These are phyloP conservation scores for Junco hyemalis DNA, from an alignment of 2,113 vertebrate genomes.

Conservation along the genomic window DNA sequence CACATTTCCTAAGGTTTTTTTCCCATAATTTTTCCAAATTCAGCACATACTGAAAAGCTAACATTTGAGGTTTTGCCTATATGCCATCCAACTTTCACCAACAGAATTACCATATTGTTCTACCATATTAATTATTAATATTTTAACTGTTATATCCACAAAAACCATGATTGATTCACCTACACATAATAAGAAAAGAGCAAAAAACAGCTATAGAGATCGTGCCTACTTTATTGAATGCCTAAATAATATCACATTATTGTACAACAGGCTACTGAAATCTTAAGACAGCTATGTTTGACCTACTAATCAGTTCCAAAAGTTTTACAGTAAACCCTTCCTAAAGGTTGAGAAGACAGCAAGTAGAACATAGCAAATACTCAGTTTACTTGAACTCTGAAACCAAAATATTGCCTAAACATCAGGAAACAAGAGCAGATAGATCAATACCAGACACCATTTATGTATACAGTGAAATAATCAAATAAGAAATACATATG, in stretches of 20 bases:
- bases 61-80: background rate
- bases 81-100: background rate
- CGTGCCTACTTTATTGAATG: background rate
- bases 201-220: background rate
- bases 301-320: background rate
- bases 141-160: background rate
- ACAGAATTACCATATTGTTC: background rate
- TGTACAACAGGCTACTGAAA: background rate
- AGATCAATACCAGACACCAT: background rate
- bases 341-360: background rate
- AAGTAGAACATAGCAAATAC: background rate
- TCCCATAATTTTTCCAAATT: background rate
- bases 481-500: background rate
- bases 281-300: background rate
- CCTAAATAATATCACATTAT: background rate
- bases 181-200: background rate
- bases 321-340: background rate
- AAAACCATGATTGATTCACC: background rate
- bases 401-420: background rate
- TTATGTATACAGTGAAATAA: background rate
- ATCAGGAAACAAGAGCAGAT: background rate
- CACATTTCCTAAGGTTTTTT: background rate
- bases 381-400: background rate
- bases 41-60: background rate
- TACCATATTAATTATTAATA: background rate